These are phyloP conservation scores for Streptopelia turtur DNA, from an alignment of 2,797 vertebrate species.

Conservation along the genomic window DNA sequence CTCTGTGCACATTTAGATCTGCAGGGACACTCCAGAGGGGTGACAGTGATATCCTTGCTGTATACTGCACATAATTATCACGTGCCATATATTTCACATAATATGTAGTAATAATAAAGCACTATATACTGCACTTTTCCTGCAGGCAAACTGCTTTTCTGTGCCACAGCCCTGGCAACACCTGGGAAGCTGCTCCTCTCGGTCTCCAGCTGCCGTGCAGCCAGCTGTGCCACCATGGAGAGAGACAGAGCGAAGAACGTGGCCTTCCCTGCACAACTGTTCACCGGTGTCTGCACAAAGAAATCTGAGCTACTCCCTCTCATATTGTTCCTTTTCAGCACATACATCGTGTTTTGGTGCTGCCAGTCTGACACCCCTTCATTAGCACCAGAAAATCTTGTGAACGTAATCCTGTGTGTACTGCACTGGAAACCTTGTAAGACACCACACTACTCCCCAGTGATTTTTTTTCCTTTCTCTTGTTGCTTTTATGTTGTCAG, in stretches of 20 bases:
- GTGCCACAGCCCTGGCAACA: not conserved
- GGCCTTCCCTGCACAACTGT: not conserved
- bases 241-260: too few relatives aligned
- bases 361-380: not conserved
- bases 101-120: not conserved
- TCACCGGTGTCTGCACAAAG: not conserved
- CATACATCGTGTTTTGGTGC: not conserved
- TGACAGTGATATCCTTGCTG: not conserved
- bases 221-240: not conserved
- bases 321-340: not conserved
- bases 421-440: not conserved
- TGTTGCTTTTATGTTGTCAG: constrained; percentile 19
- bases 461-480: not conserved
- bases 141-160: not conserved
- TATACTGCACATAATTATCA: not conserved
- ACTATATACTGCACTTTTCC: not conserved
- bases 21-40: not conserved
- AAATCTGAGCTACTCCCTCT: not conserved
- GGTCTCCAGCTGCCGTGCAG: not conserved
- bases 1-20: not conserved
- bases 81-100: not conserved
- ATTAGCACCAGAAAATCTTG: not conserved
- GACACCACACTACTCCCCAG: not conserved
- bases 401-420: not conserved
- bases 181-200: not conserved